A percentile compares a stretch with the other conserved stretches of the same genome.
phyloP scores from a whole-genome alignment of 2,888 invertebrate species.

The Melolontha melolontha region DNA sequence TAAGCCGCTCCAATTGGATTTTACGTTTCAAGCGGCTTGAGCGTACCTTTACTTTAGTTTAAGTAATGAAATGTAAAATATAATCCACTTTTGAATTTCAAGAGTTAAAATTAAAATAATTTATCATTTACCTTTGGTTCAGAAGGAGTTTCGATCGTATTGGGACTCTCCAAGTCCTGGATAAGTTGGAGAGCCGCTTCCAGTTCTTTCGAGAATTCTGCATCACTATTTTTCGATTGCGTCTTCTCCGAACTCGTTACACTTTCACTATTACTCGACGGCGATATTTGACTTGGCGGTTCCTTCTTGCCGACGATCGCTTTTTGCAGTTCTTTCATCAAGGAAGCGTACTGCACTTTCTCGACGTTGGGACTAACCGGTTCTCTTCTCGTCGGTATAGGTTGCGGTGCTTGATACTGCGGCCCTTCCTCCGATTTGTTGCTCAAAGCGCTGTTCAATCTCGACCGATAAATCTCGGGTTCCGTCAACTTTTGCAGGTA shows the following conservation, averaged over 20 bases:
- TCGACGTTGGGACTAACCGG: constrained; percentile 61
- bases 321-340: constrained; percentile 67
- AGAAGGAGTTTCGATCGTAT: constrained; percentile 66
- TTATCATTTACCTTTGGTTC: constrained; percentile 56
- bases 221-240: constrained; percentile 63
- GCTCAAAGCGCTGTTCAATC: constrained; percentile 62
- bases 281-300: constrained; percentile 56
- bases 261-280: constrained; percentile 59
- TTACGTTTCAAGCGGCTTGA: no score
- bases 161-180: constrained; percentile 67
- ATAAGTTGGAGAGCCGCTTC: constrained; percentile 67
- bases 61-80: no score
- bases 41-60: no score
- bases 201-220: constrained; percentile 66
- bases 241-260: constrained; percentile 59
- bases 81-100: no score
- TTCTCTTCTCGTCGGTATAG: constrained; percentile 56
- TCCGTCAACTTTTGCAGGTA: constrained; percentile 66
- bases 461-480: constrained; percentile 64
- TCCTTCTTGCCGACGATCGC: constrained; percentile 64
- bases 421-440: constrained; percentile 55
- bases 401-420: constrained; percentile 60
- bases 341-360: constrained; percentile 66
- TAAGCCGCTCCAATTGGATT: no score
- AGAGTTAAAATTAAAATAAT: no score